phyloP scores from a whole-genome alignment of 2,888 invertebrate species.

The Idaea dimidiata region DNA sequence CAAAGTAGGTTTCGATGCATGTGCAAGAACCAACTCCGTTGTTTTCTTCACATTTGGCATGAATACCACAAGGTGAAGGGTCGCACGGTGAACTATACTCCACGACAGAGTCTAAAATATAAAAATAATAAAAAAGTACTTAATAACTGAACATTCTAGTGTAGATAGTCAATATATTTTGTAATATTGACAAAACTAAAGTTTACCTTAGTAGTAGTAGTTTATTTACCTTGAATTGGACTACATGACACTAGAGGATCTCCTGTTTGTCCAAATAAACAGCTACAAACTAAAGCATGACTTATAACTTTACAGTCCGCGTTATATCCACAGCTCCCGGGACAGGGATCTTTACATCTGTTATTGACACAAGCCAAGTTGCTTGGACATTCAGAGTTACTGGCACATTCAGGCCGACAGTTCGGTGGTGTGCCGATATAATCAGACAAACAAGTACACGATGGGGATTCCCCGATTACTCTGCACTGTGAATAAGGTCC shows the following conservation, averaged over 20 bases:
- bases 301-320: conserved; percentile 87
- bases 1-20: conserved; percentile 82
- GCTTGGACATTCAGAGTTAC: conserved; percentile 84
- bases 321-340: conserved; percentile 84
- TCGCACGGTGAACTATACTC: conserved; percentile 82
- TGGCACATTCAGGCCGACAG: conserved; percentile 84
- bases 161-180: too few relatives aligned
- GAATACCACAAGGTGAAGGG: conserved; percentile 85
- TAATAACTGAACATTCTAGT: background rate
- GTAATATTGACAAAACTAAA: conserved; percentile 3
- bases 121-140: background rate
- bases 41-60: conserved; percentile 82
- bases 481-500: conserved; percentile 84
- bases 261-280: conserved; percentile 83
- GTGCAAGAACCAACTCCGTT: conserved; percentile 86
- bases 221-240: conserved; percentile 59
- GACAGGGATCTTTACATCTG: conserved; percentile 86
- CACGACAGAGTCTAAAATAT: conserved; percentile 56
- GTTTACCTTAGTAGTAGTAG: too few relatives aligned
- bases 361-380: conserved; percentile 85
- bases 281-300: conserved; percentile 85
- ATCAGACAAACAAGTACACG: conserved; percentile 83
- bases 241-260: conserved; percentile 82
- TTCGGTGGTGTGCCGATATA: conserved; percentile 83
- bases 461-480: conserved; percentile 82